phyloP scores from a whole-genome alignment of 2,113 vertebrate species.

The Erinaceus europaeus region DNA sequence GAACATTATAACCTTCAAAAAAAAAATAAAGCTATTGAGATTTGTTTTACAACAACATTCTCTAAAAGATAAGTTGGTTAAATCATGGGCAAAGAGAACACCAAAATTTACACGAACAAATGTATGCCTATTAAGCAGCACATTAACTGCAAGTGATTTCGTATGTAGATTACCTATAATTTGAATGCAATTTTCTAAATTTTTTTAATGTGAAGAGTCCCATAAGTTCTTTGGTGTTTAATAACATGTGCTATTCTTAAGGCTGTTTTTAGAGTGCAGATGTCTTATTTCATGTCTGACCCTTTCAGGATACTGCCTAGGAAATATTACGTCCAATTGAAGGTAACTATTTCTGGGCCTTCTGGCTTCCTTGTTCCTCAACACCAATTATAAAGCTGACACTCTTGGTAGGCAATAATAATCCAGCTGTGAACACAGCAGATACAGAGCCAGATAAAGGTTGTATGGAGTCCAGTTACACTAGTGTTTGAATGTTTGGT shows the following conservation, averaged over 20 bases:
- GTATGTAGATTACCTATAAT: conserved; percentile 71
- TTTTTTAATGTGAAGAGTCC: conserved; percentile 69
- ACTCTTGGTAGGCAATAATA: background rate
- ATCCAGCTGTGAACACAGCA: background rate
- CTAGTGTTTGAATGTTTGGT: background rate
- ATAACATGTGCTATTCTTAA: conserved; percentile 71
- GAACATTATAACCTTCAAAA: background rate
- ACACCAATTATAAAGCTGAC: background rate
- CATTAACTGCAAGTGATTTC: conserved; percentile 69
- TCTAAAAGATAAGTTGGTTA: conserved; percentile 50
- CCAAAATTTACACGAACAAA: conserved; percentile 59
- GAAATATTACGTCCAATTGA: conserved; percentile 11
- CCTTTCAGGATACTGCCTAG: conserved; percentile 26
- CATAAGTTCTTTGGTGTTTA: conserved; percentile 71
- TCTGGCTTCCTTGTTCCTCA: background rate
- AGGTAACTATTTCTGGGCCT: background rate
- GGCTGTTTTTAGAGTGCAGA: conserved; percentile 51
- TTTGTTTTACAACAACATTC: conserved; percentile 39
- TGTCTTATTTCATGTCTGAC: conserved; percentile 56
- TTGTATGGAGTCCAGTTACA: background rate
- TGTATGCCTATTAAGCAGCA: conserved; percentile 63
- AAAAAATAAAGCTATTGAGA: background rate
- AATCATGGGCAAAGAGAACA: conserved; percentile 43
- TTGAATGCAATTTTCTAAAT: conserved; percentile 74
- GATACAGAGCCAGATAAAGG: background rate